These are phyloP conservation scores for Thunnus thynnus DNA, from an alignment of 2,113 vertebrate genomes.

Conservation along the genomic window DNA sequence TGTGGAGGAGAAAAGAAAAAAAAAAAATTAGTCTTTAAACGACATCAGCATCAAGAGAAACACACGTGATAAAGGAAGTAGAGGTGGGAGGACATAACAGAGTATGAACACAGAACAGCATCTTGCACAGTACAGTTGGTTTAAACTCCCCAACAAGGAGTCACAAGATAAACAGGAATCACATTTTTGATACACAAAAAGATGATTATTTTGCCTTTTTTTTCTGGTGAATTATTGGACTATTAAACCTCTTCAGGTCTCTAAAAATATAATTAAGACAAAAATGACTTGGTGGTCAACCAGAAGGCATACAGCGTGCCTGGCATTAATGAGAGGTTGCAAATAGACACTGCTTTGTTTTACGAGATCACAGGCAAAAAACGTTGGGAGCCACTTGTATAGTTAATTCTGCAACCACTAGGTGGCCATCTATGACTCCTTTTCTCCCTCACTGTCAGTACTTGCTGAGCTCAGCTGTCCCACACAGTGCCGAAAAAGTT, in stretches of 20 bases:
- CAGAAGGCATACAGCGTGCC: neutral
- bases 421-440: conserved; percentile 55
- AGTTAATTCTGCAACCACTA: conserved; percentile 52
- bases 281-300: neutral
- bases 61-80: neutral
- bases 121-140: neutral
- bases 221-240: neutral
- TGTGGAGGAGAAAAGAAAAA: conserved; percentile 72
- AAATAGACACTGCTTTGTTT: neutral
- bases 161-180: neutral
- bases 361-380: neutral
- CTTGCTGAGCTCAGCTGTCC: conserved; percentile 51
- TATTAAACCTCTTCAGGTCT: neutral
- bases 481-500: conserved; percentile 40
- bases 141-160: neutral
- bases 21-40: neutral
- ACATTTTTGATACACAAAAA: neutral
- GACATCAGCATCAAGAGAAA: neutral
- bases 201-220: neutral
- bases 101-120: conserved; percentile 36
- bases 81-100: conserved; percentile 1
- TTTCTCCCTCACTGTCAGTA: conserved; percentile 9
- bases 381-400: neutral
- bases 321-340: too few species aligned
- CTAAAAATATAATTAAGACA: neutral